These are phyloP conservation scores for Thereva nobilitata DNA, from an alignment of 2,888 invertebrate species.

Conservation along the genomic window DNA sequence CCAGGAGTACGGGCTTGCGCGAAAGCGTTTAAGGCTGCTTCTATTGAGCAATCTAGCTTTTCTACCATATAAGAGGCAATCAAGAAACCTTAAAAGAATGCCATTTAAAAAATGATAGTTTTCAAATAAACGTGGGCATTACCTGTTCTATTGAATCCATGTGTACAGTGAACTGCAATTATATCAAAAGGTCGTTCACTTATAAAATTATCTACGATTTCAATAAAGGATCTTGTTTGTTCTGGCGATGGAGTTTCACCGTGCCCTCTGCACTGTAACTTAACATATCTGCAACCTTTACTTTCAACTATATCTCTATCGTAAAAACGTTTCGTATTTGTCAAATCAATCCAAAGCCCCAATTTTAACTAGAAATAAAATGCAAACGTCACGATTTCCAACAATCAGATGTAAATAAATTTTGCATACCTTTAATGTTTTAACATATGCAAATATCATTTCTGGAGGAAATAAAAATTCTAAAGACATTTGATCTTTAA, in stretches of 20 bases:
- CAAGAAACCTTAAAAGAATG: slow-evolving; percentile 68
- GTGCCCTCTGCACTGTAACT: slow-evolving; percentile 88
- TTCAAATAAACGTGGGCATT: background rate
- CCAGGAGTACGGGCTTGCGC: slow-evolving; percentile 79
- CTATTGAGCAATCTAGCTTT: slow-evolving; percentile 79
- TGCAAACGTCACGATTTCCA: slow-evolving; percentile 13
- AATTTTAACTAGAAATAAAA: slow-evolving; percentile 71
- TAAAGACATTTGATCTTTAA: slow-evolving; percentile 82
- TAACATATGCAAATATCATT: slow-evolving; percentile 83
- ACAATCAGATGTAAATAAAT: background rate
- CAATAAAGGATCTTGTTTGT: slow-evolving; percentile 82
- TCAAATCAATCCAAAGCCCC: slow-evolving; percentile 95
- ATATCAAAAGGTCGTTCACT: slow-evolving; percentile 75
- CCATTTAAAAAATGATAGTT: background rate
- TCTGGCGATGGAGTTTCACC: slow-evolving; percentile 88
- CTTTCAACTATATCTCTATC: slow-evolving; percentile 77
- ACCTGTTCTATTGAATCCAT: slow-evolving; percentile 96
- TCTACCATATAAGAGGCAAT: slow-evolving; percentile 90
- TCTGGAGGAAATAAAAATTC: slow-evolving; percentile 82
- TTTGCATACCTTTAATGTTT: slow-evolving; percentile 69
- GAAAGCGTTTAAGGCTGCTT: slow-evolving; percentile 80
- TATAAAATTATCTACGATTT: slow-evolving; percentile 78
- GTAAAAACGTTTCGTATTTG: slow-evolving; percentile 94
- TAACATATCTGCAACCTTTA: slow-evolving; percentile 79
- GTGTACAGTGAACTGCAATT: slow-evolving; percentile 86